These are phyloP conservation scores for Tragelaphus imberbis DNA, from an alignment of 2,113 vertebrate species.

Conservation along the genomic window DNA sequence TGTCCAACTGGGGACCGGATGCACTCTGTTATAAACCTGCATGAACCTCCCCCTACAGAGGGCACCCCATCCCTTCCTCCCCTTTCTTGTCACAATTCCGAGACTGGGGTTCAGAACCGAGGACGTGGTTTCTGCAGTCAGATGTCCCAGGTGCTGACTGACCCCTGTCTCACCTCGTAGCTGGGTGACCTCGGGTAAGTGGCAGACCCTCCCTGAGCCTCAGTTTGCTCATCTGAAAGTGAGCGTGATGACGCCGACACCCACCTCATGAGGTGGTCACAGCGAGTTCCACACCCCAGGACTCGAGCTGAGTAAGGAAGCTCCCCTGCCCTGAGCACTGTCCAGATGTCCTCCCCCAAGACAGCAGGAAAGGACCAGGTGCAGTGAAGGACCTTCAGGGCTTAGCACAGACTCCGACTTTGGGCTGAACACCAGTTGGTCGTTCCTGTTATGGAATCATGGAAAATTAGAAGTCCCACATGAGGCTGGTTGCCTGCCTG, in stretches of 20 bases:
- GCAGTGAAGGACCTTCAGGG: fast-evolving
- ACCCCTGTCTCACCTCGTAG: not conserved
- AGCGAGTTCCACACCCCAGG: not conserved
- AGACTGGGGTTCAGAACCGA: not conserved
- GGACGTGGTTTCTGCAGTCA: not conserved
- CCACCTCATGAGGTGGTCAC: not conserved
- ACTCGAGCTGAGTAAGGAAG: not conserved
- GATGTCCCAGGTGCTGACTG: no score
- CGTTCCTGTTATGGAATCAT: not conserved
- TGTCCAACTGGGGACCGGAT: not conserved
- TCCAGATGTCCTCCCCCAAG: not conserved
- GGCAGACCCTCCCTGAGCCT: not conserved
- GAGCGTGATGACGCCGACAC: not conserved
- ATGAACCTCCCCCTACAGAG: fast-evolving
- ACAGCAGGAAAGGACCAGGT: not conserved
- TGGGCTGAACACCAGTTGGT: not conserved
- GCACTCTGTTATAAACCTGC: not conserved
- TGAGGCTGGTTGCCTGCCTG: not conserved
- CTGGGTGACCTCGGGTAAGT: not conserved
- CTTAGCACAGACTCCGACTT: not conserved
- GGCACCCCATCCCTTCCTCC: fast-evolving
- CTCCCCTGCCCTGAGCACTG: not conserved
- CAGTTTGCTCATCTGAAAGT: not conserved
- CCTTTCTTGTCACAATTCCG: not conserved
- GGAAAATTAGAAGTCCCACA: no score